Evolutionary conservation across 2,113 vertebrate species (phyloP), one percentile per base, ranked within the genome.

Genomic region (Clupea harengus): DNA sequence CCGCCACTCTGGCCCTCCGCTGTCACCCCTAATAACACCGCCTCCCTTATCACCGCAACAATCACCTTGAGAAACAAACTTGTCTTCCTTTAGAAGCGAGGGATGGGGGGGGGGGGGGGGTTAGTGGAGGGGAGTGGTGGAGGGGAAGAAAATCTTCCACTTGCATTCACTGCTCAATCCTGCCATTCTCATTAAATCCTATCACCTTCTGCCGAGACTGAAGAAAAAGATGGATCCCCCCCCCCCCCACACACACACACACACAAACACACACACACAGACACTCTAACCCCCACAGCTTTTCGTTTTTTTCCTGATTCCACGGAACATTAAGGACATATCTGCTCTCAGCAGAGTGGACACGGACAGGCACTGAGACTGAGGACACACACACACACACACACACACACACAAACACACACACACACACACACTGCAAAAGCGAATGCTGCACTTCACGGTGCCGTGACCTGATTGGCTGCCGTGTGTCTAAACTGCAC

Each of bases 21-120:
- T 94, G 94, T 95, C 94, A 94, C 92, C 94, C 92, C 92, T 95
- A 93, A 94, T 95, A 95, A 93, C 90, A 91, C 87, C 89, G 89
- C 89, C 93, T 94, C 93, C 92, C 93, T 94, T 93, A 95, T 95
- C 94, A 94, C 93, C 81, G 89, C 90, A 93, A 94, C 93, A 92
- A 95, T 94, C 94, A 94, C 93, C 94, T 94, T 93, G 93, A 95
- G 94, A 94, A 95, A 94, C 94, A 92, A 94, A 93, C 93, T 92
- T 90, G 91, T 92, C 92, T 91, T 90, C 90, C 91, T 89, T 89
- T 86, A 47, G 57, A 64, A 20, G 6, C 5, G 22, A 25, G 7
- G 81, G 85, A 50, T 47, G 82, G 60, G 8, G 25, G 25, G 25
- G 11, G 6, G 67, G 28, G 28, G 13, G 57, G 18, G 2, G 57